phyloP scores from a whole-genome alignment of 1,140 invertebrate species.

The Anadara kagoshimensis region DNA sequence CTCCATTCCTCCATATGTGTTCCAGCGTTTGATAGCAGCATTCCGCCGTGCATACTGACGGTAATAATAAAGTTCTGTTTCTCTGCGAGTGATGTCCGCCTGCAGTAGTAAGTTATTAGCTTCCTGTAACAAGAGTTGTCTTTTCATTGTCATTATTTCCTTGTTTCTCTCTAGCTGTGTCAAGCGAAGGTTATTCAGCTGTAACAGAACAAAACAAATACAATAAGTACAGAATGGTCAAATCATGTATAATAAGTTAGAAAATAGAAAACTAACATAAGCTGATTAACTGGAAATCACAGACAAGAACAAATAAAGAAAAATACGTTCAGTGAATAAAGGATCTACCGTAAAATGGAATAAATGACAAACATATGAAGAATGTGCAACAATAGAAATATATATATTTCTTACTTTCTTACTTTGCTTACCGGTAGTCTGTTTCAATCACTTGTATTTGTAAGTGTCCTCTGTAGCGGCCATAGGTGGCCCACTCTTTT shows the following conservation, averaged over 20 bases:
- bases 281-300: neutral
- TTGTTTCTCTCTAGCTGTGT: slow-evolving; percentile 70
- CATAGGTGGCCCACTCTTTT: too few relatives aligned
- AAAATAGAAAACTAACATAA: too few relatives aligned
- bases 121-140: slow-evolving; percentile 70
- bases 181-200: slow-evolving; percentile 68
- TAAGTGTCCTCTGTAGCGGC: too few relatives aligned
- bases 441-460: too few relatives aligned
- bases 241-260: too few relatives aligned
- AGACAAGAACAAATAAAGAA: neutral
- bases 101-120: slow-evolving; percentile 70
- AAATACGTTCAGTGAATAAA: too few relatives aligned
- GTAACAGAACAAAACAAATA: slow-evolving; percentile 15
- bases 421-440: too few relatives aligned
- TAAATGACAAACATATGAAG: too few relatives aligned
- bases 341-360: too few relatives aligned
- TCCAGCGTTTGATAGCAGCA: slow-evolving; percentile 60
- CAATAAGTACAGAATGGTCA: neutral
- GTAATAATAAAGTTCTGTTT: slow-evolving; percentile 66
- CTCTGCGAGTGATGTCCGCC: slow-evolving; percentile 67
- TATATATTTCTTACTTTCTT: too few relatives aligned
- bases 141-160: slow-evolving; percentile 69
- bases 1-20: slow-evolving; percentile 63
- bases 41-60: slow-evolving; percentile 53
- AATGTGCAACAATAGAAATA: too few relatives aligned